Evolutionary conservation across 1,140 invertebrate genomes (phyloP).

Genomic region (Drosophila sucinea): DNA sequence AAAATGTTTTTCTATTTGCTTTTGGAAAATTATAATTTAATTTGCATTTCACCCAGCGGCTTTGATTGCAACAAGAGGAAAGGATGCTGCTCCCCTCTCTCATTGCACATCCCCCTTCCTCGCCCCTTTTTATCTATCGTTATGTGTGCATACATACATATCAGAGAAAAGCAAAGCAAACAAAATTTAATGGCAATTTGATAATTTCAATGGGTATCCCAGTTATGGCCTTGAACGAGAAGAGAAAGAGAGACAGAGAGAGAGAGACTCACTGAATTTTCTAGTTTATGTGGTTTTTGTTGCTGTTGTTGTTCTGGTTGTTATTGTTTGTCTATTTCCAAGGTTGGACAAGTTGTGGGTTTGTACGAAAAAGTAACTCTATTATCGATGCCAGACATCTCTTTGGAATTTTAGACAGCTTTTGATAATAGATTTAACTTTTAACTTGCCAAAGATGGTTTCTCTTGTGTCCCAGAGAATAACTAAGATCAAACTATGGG

Average conservation of each 20-base stretch:
- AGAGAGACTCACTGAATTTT: constrained; percentile 1
- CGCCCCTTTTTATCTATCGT: neutral
- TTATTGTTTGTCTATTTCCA: constrained; percentile 20
- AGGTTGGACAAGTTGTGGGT: constrained; percentile 25
- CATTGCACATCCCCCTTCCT: neutral
- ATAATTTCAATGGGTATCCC: constrained; percentile 17
- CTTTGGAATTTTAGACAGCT: neutral
- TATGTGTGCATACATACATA: neutral
- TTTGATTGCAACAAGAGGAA: neutral
- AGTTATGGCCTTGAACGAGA: constrained; percentile 36
- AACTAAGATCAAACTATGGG: too few relatives aligned
- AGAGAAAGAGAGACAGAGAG: neutral
- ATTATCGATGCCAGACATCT: constrained; percentile 37
- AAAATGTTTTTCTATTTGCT: constrained; percentile 22
- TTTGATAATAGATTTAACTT: neutral
- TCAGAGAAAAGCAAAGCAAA: constrained; percentile 38
- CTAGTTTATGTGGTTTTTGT: neutral
- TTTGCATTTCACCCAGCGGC: constrained; percentile 31
- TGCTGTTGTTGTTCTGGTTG: constrained; percentile 16
- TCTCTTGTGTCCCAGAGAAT: too few relatives aligned
- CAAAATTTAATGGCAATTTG: constrained; percentile 39
- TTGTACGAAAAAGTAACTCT: constrained; percentile 16
- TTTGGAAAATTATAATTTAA: constrained; percentile 43
- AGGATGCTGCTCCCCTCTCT: neutral
- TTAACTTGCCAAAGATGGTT: neutral